Percentiles rank a stretch among this genome's conserved stretches.
Conservation (phyloP, 2,797 vertebrate species). For the Sus cebifrons region DNA sequence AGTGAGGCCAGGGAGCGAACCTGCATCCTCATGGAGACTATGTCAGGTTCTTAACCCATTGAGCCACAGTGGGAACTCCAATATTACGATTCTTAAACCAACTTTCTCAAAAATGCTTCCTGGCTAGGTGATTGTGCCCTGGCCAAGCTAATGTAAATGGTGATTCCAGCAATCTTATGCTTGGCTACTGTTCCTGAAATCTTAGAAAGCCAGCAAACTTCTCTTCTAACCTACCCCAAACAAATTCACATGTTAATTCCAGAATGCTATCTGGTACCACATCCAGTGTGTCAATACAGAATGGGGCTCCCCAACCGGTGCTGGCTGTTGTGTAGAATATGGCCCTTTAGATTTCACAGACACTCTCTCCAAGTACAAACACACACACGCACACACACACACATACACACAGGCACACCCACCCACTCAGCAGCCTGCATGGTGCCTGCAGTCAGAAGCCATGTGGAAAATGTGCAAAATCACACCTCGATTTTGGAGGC, state of each 20-base stretch:
- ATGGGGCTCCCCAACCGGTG: slow-evolving; percentile 51
- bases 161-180: not conserved
- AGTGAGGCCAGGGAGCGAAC: too few relatives aligned
- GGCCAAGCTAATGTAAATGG: slow-evolving; percentile 21
- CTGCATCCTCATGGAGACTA: too few relatives aligned
- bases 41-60: too few relatives aligned
- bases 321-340: slow-evolving; percentile 66
- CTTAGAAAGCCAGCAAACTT: slow-evolving; percentile 66
- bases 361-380: slow-evolving; percentile 77
- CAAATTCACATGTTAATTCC: slow-evolving; percentile 66
- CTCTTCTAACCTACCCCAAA: not conserved
- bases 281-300: not conserved
- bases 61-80: too few relatives aligned
- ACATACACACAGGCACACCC: not conserved
- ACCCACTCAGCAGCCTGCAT: slow-evolving; percentile 50
- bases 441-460: slow-evolving; percentile 62
- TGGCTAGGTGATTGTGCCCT: not conserved
- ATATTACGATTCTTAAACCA: not conserved
- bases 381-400: slow-evolving; percentile 70
- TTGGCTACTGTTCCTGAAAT: slow-evolving; percentile 49
- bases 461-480: slow-evolving; percentile 75
- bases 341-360: slow-evolving; percentile 85
- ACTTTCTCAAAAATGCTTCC: not conserved
- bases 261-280: slow-evolving; percentile 63
- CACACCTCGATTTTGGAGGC: slow-evolving; percentile 72